phyloP scores from a whole-genome alignment of 2,113 vertebrate genomes.

The Junco hyemalis region DNA sequence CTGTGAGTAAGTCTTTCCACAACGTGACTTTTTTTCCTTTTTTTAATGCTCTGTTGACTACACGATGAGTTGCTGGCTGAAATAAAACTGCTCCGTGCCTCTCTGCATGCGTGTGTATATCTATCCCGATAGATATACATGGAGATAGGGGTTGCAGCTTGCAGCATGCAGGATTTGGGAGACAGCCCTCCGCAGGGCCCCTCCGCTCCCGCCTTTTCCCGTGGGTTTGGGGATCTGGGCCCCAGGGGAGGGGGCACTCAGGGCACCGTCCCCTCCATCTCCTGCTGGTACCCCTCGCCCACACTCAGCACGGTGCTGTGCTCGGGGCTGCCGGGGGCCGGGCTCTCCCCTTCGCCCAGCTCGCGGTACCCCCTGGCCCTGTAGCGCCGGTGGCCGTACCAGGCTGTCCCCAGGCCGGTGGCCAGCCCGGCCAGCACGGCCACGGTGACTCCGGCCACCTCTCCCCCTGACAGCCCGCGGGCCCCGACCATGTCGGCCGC shows the following conservation, averaged over 20 bases:
- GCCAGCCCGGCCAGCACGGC: slow-evolving; percentile 23
- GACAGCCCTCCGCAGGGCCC: rapidly evolving
- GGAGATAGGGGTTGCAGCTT: not conserved
- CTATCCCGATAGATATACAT: slow-evolving; percentile 53
- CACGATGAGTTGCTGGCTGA: not conserved
- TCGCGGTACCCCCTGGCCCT: not conserved
- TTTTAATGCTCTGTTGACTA: slow-evolving; percentile 52
- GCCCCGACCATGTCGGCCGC: not conserved
- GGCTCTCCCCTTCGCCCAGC: not conserved
- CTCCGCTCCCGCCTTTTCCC: not conserved
- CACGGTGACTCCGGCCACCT: slow-evolving; percentile 11
- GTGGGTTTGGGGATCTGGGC: not conserved
- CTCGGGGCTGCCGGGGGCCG: rapidly evolving
- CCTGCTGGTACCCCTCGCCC: not conserved
- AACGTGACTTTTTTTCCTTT: not conserved
- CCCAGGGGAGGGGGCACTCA: rapidly evolving
- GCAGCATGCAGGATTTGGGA: not conserved
- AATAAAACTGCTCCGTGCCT: slow-evolving; percentile 58
- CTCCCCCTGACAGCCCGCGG: not conserved
- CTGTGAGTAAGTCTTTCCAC: not conserved
- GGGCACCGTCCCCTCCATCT: not conserved
- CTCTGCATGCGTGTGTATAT: slow-evolving; percentile 45
- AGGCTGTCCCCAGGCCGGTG: not conserved
- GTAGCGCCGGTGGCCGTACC: slow-evolving; percentile 37
- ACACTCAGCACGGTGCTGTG: not conserved